Evolutionary conservation across 2,113 vertebrate genomes (phyloP), one percentile per base, ranked within the genome.

Genomic region (Lepus europaeus): DNA sequence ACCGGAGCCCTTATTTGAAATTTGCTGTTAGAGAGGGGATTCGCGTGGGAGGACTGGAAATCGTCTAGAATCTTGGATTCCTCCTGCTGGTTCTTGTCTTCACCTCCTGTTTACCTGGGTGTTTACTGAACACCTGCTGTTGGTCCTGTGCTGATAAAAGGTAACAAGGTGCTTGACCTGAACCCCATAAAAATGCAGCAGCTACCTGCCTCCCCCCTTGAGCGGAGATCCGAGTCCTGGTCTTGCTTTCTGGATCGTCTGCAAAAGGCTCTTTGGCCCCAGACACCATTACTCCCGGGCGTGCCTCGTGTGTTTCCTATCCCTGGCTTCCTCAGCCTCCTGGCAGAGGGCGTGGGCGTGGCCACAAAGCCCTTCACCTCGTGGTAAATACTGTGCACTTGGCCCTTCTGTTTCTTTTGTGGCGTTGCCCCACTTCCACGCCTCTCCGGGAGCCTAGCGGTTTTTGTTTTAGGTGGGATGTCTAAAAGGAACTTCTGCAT

Each of bases 161-260:
- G 23, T 83, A 53, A 7, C 36, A 86, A 27, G 69, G 36, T 86
- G 89, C 88, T 95, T 88, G n/a, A 56, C 56, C 69, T 81, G 49
- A 79, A 80, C 64, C 33, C 29, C 49, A 7, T 73, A 80, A 73
- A 33, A 80, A 53, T 87, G 14, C 39, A 61, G 16, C 29, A 81
- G 39, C 59, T 64, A 6, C 14, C 13, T 51, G 25, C 63, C 74
- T 84, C 84, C 69, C 25, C 68, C 66, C 76, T 66, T 6, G 27
- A n/a, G 27, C 80, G 73, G 61, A n/a, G 20, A 19, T 51, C 3
- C 3, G 36, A 72, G 27, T 90, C 72, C 53, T 80, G 69, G 12
- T 66, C 63, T 73, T 64, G 29, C 73, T 95, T 69, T 39, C n/a
- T 77, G 61, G 29, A 49, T 64, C n/a, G n/a, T 16, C 39, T 1